Base-by-base conservation (phyloP, 30 jellyfish, hydroid and myxozoan species). In the Aurelia aurita region DNA sequence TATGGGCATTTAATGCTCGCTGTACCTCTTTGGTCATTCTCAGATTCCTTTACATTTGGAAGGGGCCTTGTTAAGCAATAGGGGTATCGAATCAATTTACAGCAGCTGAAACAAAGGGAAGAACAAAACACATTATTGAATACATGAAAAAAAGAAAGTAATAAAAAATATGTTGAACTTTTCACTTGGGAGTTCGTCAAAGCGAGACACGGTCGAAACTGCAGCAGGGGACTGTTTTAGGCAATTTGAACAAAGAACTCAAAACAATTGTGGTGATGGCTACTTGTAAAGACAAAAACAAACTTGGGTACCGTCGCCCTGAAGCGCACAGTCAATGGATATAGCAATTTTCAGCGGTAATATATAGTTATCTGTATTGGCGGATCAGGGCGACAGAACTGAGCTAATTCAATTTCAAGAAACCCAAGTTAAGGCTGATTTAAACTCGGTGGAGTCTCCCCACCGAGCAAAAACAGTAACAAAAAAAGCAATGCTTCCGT, bases 91-190 rank as follows among this genome's bases (percentile, higher is more conserved):
- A 35, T 63, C 75, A 63, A 63, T 63, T 63, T 63, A 27, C 75
- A 63, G 75, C 75, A 63, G 75, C 75, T 63, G 45, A 63, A 63
- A 63, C 47, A 63, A 63, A 63, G 47, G 75, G 75, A 63, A 35
- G 47, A 63, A 63, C 44, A 63, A 63, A 63, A 63, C 28, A 63
- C 13, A 43, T 23, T 59, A 63, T 63, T 63, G 75, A 19, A 63
- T 63, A 35, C 75, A 63, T 35, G 35, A 63, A 63, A 14, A 20
- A 9, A 59, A 14, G 20, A 59, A 20, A 47, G 16, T 47, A 47
- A 8, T 47, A 59, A 59, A 59, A 59, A 59, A 59, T 59, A 20
- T 9, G 72, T 59, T 59, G 14, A 9, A 59, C 72, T 59, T 59
- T 59, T 59, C 26, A 59, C 72, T 59, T 59, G 72, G 72, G 72